These are phyloP conservation scores for Chironomus tentans DNA, from an alignment of 2,888 invertebrate species.

Conservation along the genomic window DNA sequence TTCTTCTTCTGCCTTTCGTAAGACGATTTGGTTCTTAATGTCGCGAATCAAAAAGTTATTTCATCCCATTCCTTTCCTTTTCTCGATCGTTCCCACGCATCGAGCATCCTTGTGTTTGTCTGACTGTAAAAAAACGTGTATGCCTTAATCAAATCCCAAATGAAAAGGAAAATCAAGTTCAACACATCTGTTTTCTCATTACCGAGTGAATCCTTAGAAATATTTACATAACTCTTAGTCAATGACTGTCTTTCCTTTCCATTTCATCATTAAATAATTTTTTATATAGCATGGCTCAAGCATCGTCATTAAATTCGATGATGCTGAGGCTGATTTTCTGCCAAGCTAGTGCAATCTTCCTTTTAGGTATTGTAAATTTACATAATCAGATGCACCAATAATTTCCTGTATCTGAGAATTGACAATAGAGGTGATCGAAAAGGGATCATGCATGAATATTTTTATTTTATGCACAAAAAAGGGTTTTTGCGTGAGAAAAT, in stretches of 20 bases:
- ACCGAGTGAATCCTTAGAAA: background rate
- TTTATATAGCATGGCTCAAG: background rate
- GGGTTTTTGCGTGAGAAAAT: slow-evolving; percentile 20
- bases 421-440: background rate
- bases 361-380: background rate
- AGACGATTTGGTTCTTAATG: background rate
- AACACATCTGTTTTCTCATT: background rate
- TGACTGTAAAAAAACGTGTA: background rate
- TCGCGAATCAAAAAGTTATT: slow-evolving; percentile 23
- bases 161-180: background rate
- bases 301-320: too few relatives aligned
- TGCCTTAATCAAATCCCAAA: background rate
- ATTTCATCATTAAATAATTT: background rate
- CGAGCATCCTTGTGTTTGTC: background rate
- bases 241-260: slow-evolving; percentile 16
- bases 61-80: background rate
- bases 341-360: background rate
- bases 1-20: background rate
- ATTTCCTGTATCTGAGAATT: slow-evolving; percentile 8
- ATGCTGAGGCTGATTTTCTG: background rate
- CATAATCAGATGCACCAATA: slow-evolving; percentile 20
- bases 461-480: background rate
- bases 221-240: background rate
- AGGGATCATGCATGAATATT: background rate
- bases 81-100: slow-evolving; percentile 11